These are phyloP conservation scores for Spodoptera picta DNA, from an alignment of 2,888 invertebrate genomes.

Conservation along the genomic window DNA sequence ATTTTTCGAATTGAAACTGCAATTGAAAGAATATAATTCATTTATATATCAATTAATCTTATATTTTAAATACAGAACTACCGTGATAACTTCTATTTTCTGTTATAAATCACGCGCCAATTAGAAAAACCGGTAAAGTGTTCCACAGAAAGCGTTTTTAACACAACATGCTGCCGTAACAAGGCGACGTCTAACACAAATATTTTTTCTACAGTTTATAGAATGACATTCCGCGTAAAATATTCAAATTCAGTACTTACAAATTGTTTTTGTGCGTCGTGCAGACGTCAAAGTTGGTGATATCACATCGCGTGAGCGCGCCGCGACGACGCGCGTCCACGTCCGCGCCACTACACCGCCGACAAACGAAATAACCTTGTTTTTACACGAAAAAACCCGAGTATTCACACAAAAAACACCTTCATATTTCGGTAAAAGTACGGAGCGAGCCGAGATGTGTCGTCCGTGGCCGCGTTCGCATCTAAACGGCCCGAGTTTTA, in stretches of 20 bases:
- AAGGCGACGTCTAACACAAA: slow-evolving; percentile 37
- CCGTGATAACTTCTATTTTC: slow-evolving; percentile 10
- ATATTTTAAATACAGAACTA: background rate
- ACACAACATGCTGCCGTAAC: slow-evolving; percentile 14
- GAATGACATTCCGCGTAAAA: slow-evolving; percentile 59
- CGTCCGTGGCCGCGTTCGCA: slow-evolving; percentile 89
- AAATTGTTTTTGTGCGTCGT: slow-evolving; percentile 69
- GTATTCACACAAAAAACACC: slow-evolving; percentile 83
- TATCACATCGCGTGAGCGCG: slow-evolving; percentile 72
- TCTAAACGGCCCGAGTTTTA: slow-evolving; percentile 89
- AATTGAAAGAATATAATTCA: background rate
- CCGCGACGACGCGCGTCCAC: slow-evolving; percentile 73
- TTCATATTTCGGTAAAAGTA: slow-evolving; percentile 87
- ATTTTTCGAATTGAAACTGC: slow-evolving; percentile 16
- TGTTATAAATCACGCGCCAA: slow-evolving; percentile 22
- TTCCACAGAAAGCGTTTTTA: slow-evolving; percentile 25
- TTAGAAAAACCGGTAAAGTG: slow-evolving; percentile 26
- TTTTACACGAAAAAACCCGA: slow-evolving; percentile 82
- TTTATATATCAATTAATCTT: background rate
- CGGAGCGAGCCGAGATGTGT: slow-evolving; percentile 88
- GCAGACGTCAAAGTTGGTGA: slow-evolving; percentile 75
- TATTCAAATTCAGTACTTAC: slow-evolving; percentile 82
- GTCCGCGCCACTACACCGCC: slow-evolving; percentile 73
- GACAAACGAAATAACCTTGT: slow-evolving; percentile 71
- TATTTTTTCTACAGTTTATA: slow-evolving; percentile 51